These are phyloP conservation scores for Batillaria attramentaria DNA, from an alignment of 1,140 invertebrate genomes.

Conservation along the genomic window DNA sequence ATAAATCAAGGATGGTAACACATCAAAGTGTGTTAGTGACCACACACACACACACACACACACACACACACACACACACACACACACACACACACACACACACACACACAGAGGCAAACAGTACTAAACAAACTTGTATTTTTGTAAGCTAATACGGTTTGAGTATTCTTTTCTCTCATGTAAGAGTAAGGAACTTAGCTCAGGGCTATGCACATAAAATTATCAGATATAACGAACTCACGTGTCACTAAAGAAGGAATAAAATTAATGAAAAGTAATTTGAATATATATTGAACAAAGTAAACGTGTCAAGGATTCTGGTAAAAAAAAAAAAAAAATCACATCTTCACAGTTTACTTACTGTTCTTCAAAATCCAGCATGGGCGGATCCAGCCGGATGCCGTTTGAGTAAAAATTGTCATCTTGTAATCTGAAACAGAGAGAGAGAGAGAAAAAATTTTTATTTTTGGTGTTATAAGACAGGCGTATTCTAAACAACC, in stretches of 20 bases:
- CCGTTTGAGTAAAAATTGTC: slow-evolving; percentile 68
- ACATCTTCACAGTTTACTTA: slow-evolving; percentile 69
- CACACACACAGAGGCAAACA: not conserved
- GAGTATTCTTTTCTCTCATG: no score
- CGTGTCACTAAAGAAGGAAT: no score
- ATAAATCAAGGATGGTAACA: no score
- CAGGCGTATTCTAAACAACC: no score
- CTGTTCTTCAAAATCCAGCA: slow-evolving; percentile 81
- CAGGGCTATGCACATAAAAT: no score
- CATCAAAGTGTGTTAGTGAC: no score
- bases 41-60: no score
- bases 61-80: not conserved
- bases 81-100: slow-evolving; percentile 1
- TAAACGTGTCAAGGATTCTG: not conserved
- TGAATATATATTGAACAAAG: not conserved
- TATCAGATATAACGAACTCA: no score
- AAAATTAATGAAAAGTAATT: not conserved
- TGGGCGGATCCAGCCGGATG: slow-evolving; percentile 77
- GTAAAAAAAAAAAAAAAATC: slow-evolving; percentile 7
- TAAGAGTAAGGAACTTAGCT: no score
- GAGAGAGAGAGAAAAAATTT: slow-evolving; percentile 32
- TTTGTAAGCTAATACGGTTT: not conserved
- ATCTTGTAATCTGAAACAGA: slow-evolving; percentile 57
- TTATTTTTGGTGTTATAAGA: not conserved
- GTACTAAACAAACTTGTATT: not conserved